These are phyloP conservation scores for Carlito syrichta DNA, from an alignment of 2,113 vertebrate genomes.

Conservation along the genomic window DNA sequence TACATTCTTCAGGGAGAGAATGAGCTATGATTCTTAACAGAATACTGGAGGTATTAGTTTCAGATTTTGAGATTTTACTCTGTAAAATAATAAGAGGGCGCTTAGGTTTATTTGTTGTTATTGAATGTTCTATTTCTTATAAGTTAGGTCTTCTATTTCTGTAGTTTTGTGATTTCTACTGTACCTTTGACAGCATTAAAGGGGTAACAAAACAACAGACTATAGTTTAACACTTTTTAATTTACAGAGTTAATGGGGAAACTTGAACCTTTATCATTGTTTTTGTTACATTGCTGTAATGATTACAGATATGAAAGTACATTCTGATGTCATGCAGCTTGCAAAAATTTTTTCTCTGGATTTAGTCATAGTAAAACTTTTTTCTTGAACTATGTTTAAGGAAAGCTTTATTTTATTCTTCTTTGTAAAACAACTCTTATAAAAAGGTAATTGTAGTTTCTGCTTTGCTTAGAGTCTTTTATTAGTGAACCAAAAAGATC, in stretches of 20 bases:
- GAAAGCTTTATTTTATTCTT: neutral
- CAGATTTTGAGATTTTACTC: conserved; percentile 23
- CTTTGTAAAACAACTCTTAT: neutral
- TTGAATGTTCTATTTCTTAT: neutral
- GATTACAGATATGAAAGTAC: neutral
- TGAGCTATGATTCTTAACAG: conserved; percentile 14
- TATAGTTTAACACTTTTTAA: neutral
- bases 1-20: conserved; percentile 19
- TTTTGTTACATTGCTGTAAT: neutral
- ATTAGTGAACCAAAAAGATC: neutral
- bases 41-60: neutral
- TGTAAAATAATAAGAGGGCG: neutral
- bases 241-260: neutral
- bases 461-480: neutral
- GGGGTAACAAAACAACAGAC: neutral
- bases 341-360: conserved; percentile 19
- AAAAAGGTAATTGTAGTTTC: neutral
- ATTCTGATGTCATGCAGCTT: neutral
- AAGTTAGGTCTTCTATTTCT: neutral
- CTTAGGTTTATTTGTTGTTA: neutral
- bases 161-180: neutral
- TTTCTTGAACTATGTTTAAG: conserved; percentile 17
- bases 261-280: neutral
- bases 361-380: conserved; percentile 38
- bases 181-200: neutral